Percentiles rank a stretch among this genome's conserved stretches.
These are phyloP conservation scores for Alviniconcha strummeri DNA, from an alignment of 2,888 invertebrate species.

Conservation along the genomic window DNA sequence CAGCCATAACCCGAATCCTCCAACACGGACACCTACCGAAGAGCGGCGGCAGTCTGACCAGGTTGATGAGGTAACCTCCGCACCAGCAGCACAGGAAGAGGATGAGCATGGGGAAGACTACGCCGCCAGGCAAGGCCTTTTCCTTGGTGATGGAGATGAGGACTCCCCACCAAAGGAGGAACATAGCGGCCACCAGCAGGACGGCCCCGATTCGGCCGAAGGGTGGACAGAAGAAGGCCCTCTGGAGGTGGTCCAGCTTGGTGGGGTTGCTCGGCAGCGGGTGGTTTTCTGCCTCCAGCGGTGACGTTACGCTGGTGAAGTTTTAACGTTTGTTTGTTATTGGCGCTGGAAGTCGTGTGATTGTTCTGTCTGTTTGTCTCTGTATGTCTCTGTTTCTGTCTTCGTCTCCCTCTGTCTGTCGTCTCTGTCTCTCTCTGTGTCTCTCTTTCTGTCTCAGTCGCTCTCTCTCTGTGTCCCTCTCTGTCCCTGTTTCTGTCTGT, in stretches of 20 bases:
- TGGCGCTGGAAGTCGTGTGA: background rate
- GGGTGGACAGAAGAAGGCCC: conserved; percentile 39
- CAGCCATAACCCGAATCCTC: background rate
- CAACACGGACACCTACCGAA: conserved; percentile 60
- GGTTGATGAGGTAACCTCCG: conserved; percentile 61
- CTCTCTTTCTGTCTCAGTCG: no score
- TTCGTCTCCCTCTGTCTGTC: background rate
- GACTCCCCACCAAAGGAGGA: conserved; percentile 37
- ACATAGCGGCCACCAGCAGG: conserved; percentile 32
- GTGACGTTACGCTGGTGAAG: background rate
- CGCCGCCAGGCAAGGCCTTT: conserved; percentile 65
- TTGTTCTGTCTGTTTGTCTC: background rate
- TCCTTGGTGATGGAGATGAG: conserved; percentile 39
- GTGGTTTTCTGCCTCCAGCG: conserved; percentile 31
- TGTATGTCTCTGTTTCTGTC: background rate
- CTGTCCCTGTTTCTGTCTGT: no score
- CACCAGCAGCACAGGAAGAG: conserved; percentile 61
- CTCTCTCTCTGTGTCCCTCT: no score
- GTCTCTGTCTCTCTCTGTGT: background rate
- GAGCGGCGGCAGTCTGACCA: conserved; percentile 64
- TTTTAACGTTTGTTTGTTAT: background rate
- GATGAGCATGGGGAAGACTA: conserved; percentile 65
- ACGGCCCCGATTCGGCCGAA: conserved; percentile 39
- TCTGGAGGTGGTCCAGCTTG: conserved; percentile 15
- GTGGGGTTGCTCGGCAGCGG: conserved; percentile 35